phyloP scores from a whole-genome alignment of 2,888 invertebrate genomes.

The Caenorhabditis macrosperma region DNA sequence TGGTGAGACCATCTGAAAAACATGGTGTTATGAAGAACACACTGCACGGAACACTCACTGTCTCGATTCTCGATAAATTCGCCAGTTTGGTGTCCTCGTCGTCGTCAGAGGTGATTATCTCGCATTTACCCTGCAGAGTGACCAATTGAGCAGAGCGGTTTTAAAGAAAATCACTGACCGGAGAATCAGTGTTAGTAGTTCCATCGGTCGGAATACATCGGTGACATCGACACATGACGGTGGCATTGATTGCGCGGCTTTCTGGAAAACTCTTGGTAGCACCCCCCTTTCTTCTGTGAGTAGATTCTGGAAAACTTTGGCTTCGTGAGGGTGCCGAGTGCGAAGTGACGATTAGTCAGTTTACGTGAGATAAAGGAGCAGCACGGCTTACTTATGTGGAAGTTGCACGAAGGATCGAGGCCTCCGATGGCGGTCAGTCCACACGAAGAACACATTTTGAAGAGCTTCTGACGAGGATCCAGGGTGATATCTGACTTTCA shows the following conservation, averaged over 20 bases:
- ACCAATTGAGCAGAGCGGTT: too few relatives aligned
- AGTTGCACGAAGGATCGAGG: constrained; percentile 16
- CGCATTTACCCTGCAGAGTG: neutral
- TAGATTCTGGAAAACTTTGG: too few relatives aligned
- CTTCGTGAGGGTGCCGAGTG: too few relatives aligned
- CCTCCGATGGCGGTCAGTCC: constrained; percentile 15
- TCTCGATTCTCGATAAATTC: constrained; percentile 29
- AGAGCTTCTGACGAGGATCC: constrained; percentile 32
- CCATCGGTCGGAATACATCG: neutral
- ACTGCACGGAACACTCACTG: too few relatives aligned
- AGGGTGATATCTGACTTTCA: constrained; percentile 35
- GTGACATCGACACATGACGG: neutral
- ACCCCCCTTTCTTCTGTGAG: too few relatives aligned
- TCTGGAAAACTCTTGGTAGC: constrained; percentile 1
- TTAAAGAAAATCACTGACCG: neutral
- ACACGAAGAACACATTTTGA: constrained; percentile 25
- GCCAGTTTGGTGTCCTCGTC: constrained; percentile 4
- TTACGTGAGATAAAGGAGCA: too few relatives aligned
- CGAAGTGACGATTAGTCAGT: too few relatives aligned
- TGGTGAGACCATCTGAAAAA: constrained; percentile 36
- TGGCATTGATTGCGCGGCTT: neutral
- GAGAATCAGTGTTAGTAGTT: too few relatives aligned
- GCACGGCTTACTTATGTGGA: constrained; percentile 29
- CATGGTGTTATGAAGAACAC: too few relatives aligned
- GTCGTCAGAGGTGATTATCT: constrained; percentile 2